phyloP scores from a whole-genome alignment of 2,888 invertebrate species.

The Melinaea marsaeus region DNA sequence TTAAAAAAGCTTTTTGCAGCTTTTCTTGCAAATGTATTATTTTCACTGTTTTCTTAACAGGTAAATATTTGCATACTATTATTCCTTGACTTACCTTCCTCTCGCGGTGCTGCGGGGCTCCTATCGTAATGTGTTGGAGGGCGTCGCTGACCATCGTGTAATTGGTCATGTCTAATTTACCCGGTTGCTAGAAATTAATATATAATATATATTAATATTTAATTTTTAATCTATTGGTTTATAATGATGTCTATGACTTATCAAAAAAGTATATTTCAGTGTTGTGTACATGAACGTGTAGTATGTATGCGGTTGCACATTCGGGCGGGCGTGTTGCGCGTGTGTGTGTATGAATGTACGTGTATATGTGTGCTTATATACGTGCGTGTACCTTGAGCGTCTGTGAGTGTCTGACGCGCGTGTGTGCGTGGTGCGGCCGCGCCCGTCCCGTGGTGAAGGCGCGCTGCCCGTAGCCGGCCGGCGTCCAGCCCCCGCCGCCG shows the following conservation, averaged over 20 bases:
- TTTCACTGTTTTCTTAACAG: not conserved
- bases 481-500: conserved; percentile 68
- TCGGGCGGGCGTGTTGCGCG: no score
- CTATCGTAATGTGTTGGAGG: conserved; percentile 81
- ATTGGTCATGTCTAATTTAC: conserved; percentile 92
- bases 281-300: no score
- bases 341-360: no score
- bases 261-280: no score
- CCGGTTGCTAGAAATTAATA: conserved; percentile 82
- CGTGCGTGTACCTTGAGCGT: conserved; percentile 60
- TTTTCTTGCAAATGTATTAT: no score
- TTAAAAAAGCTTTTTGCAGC: no score
- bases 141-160: conserved; percentile 93
- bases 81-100: conserved; percentile 78
- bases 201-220: not conserved
- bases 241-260: not conserved
- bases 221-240: not conserved
- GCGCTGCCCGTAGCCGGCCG: conserved; percentile 63
- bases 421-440: conserved; percentile 59
- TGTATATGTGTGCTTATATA: not conserved
- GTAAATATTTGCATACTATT: not conserved
- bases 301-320: no score
- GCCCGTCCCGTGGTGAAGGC: conserved; percentile 72
- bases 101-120: conserved; percentile 71
- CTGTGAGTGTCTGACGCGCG: conserved; percentile 64